Evolutionary conservation across 2,888 invertebrate species (phyloP).

Genomic region (Belgica antarctica): DNA sequence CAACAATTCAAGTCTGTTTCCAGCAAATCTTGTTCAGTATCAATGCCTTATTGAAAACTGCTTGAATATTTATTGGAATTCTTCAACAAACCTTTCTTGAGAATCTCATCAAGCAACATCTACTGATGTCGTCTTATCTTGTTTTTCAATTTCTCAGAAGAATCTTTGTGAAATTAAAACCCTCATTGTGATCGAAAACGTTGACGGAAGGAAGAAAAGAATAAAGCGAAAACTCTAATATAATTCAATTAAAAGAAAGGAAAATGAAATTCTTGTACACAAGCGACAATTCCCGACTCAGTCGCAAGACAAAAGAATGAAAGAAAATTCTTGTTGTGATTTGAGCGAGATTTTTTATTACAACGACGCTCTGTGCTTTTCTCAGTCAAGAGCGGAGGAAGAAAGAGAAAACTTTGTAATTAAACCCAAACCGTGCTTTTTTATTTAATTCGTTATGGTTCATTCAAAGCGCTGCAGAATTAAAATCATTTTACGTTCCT

Average conservation of each 20-base stretch:
- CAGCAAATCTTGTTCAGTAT: no score
- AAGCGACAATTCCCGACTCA: slow-evolving; percentile 4
- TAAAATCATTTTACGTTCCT: not conserved
- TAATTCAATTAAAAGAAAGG: slow-evolving; percentile 25
- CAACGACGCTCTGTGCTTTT: not conserved
- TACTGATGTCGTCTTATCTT: no score
- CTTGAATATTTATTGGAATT: no score
- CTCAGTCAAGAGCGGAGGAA: not conserved
- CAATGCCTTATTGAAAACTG: no score
- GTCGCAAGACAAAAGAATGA: not conserved
- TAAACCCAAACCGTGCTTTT: slow-evolving; percentile 30
- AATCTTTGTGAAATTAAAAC: slow-evolving; percentile 4
- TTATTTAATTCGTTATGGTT: slow-evolving; percentile 34
- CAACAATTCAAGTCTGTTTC: no score
- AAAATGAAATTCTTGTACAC: slow-evolving; percentile 26
- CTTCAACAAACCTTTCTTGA: no score
- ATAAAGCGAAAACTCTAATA: slow-evolving; percentile 16
- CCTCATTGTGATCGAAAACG: slow-evolving; percentile 15
- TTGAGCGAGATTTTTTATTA: slow-evolving; percentile 2
- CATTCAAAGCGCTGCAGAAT: slow-evolving; percentile 23
- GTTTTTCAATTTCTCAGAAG: no score
- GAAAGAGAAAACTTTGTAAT: slow-evolving; percentile 31
- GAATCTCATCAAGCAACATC: no score
- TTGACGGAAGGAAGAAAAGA: not conserved
- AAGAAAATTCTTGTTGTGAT: slow-evolving; percentile 9